These are phyloP conservation scores for Galleria mellonella DNA, from an alignment of 1,140 invertebrate genomes.

Conservation along the genomic window DNA sequence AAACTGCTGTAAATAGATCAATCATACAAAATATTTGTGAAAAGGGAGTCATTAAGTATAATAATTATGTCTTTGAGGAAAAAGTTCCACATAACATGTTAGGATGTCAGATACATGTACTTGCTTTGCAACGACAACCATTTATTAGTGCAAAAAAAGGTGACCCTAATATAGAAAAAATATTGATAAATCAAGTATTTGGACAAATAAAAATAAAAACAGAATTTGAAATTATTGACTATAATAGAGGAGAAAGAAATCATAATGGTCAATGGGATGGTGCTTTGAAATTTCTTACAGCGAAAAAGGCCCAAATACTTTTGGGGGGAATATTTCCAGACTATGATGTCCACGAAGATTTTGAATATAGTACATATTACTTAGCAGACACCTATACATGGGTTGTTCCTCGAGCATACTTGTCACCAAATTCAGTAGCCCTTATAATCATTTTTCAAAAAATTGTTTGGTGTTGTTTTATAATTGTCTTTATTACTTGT, in stretches of 20 bases:
- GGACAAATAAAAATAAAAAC: slow-evolving; percentile 1
- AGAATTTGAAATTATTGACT: slow-evolving; percentile 29
- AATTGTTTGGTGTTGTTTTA: slow-evolving; percentile 57
- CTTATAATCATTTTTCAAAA: slow-evolving; percentile 61
- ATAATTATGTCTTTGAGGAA: slow-evolving; percentile 28
- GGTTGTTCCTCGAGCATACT: slow-evolving; percentile 62
- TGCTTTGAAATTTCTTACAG: slow-evolving; percentile 46
- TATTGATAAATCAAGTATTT: slow-evolving; percentile 29
- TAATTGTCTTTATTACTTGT: slow-evolving; percentile 52
- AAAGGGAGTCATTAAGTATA: slow-evolving; percentile 27
- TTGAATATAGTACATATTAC: slow-evolving; percentile 69
- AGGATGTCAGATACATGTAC: slow-evolving; percentile 37
- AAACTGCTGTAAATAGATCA: slow-evolving; percentile 35
- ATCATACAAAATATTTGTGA: slow-evolving; percentile 38
- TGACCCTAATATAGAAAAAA: slow-evolving; percentile 43
- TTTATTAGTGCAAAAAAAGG: slow-evolving; percentile 37
- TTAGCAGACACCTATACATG: slow-evolving; percentile 73
- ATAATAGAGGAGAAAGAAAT: slow-evolving; percentile 53
- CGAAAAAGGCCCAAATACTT: slow-evolving; percentile 63
- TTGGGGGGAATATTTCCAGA: slow-evolving; percentile 75
- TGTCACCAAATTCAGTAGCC: slow-evolving; percentile 59
- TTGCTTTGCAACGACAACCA: slow-evolving; percentile 47
- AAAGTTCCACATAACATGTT: slow-evolving; percentile 45
- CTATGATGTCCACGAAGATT: slow-evolving; percentile 70
- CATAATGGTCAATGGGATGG: slow-evolving; percentile 57